phyloP scores from a whole-genome alignment of 1,140 invertebrate genomes.

The Teleogryllus occipitalis region DNA sequence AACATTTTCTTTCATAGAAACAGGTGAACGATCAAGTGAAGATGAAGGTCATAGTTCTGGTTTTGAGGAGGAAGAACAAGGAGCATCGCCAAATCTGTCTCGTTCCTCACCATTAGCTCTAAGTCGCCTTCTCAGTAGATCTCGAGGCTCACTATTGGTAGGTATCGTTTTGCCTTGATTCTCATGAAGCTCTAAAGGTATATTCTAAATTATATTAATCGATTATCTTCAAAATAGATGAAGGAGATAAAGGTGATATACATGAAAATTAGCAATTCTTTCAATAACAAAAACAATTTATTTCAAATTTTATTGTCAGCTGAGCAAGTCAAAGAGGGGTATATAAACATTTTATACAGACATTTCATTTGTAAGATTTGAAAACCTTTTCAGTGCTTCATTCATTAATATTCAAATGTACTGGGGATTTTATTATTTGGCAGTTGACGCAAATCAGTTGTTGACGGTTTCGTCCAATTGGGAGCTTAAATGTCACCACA shows the following conservation, averaged over 20 bases:
- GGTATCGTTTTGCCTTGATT: conserved; percentile 15
- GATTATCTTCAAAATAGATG: neutral
- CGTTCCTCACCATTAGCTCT: conserved; percentile 45
- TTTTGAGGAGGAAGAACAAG: conserved; percentile 46
- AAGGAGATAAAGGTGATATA: neutral
- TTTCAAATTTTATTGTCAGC: neutral
- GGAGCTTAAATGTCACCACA: no score
- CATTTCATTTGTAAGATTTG: neutral
- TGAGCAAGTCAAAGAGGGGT: no score
- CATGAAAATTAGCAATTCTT: neutral
- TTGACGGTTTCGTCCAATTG: no score
- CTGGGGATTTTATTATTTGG: neutral
- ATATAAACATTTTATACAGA: no score
- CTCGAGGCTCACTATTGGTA: conserved; percentile 42
- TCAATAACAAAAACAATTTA: neutral
- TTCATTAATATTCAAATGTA: neutral
- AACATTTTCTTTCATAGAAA: neutral
- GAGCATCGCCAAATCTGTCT: conserved; percentile 34
- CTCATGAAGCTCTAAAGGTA: neutral
- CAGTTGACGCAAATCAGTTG: no score
- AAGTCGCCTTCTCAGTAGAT: conserved; percentile 48
- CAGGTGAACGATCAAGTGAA: conserved; percentile 32
- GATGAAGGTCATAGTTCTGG: conserved; percentile 52
- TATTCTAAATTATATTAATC: neutral
- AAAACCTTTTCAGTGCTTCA: neutral